Conservation (phyloP, 2,888 invertebrate species). For the Meghimatium bilineatum region DNA sequence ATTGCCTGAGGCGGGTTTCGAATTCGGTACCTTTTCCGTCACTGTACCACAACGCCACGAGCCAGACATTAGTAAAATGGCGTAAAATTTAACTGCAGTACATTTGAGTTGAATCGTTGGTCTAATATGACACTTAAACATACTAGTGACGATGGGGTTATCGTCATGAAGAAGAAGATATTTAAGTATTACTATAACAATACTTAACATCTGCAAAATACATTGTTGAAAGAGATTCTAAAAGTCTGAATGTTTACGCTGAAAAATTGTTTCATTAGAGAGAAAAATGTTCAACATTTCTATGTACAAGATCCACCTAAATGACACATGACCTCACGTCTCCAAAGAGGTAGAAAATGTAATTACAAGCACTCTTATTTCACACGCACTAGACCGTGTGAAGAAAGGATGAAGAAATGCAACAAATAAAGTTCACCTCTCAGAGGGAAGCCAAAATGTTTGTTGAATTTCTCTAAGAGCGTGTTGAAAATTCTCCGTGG, state of each 20-base stretch:
- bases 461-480: constrained; percentile 23
- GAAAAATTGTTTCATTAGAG: neutral
- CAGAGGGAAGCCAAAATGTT: constrained; percentile 29
- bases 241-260: neutral
- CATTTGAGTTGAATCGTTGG: no score
- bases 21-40: no score
- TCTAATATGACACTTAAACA: no score
- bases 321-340: neutral
- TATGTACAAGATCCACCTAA: neutral
- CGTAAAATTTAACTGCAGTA: no score
- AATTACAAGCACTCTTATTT: constrained; percentile 24
- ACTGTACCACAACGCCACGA: no score
- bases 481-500: neutral
- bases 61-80: no score
- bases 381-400: neutral
- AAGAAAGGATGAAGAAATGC: constrained; percentile 1
- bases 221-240: no score
- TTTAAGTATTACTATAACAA: no score
- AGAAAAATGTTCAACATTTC: neutral
- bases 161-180: no score
- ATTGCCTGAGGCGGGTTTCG: no score
- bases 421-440: constrained; percentile 13
- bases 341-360: neutral
- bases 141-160: no score
- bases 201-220: no score